Percentiles rank a stretch among this genome's conserved stretches.
Evolutionary conservation across 30 jellyfish, hydroid and myxozoan genomes (phyloP).

Genomic region (Turritopsis rubra): DNA sequence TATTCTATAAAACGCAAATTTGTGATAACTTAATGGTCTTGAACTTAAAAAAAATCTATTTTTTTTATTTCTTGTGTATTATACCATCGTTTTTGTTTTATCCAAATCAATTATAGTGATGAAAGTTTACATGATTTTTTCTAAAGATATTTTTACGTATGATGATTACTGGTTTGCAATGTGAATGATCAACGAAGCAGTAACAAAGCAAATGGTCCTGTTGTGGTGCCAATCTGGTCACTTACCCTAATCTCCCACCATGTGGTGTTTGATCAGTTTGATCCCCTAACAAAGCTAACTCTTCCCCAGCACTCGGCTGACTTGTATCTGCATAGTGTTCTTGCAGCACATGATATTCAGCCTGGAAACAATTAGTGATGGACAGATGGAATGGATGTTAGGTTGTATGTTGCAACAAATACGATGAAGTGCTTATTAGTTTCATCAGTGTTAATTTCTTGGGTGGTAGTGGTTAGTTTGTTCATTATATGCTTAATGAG

Average conservation of each 20-base stretch:
- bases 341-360: slow-evolving; percentile 96
- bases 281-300: slow-evolving; percentile 84
- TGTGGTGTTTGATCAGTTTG: slow-evolving; percentile 75
- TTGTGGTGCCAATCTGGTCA: neutral
- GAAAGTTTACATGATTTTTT: too few species aligned
- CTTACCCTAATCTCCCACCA: slow-evolving; percentile 99
- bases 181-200: neutral
- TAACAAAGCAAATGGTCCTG: neutral
- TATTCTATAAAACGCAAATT: too few species aligned
- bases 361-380: slow-evolving; percentile 50
- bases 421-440: too few species aligned
- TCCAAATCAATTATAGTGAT: neutral
- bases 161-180: neutral
- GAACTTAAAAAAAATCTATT: neutral
- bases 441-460: too few species aligned
- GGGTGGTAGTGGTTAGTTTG: too few species aligned
- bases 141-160: neutral
- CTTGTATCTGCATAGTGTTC: slow-evolving; percentile 77
- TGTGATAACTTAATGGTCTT: neutral
- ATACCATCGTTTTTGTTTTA: too few species aligned
- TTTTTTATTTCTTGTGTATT: neutral
- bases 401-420: neutral
- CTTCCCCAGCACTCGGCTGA: slow-evolving; percentile 53
- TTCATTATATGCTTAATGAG: neutral
- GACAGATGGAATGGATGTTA: neutral